Evolutionary conservation across 2,113 vertebrate genomes (phyloP).

Genomic region (Antechinus flavipes): DNA sequence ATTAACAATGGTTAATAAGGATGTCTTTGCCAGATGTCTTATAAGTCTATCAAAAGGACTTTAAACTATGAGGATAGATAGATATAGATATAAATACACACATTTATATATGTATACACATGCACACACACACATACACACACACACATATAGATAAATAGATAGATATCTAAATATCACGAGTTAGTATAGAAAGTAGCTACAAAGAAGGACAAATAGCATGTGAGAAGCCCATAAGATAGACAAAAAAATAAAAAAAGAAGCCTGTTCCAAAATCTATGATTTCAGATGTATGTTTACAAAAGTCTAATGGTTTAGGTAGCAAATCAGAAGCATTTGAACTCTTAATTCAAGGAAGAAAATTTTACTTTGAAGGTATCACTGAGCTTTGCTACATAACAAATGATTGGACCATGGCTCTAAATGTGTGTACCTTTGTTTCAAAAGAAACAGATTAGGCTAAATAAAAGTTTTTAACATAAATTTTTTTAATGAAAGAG

Average conservation of each 20-base stretch:
- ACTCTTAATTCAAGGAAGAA: background rate
- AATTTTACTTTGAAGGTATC: background rate
- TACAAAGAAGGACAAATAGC: background rate
- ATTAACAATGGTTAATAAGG: background rate
- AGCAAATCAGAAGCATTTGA: background rate
- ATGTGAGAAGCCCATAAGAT: background rate
- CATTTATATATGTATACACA: too few species aligned
- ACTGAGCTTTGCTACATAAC: background rate
- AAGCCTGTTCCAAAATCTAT: background rate
- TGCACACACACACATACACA: too few species aligned
- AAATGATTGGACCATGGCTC: background rate
- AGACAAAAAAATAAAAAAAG: background rate
- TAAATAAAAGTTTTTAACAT: background rate
- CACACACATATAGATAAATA: too few species aligned
- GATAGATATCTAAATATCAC: fast-evolving
- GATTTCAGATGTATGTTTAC: background rate
- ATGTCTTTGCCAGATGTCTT: background rate
- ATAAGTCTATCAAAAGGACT: background rate
- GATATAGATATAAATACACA: too few species aligned
- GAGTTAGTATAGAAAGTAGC: background rate
- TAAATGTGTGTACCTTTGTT: background rate
- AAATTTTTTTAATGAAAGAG: too few species aligned
- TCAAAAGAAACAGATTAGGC: background rate
- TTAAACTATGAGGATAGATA: background rate
- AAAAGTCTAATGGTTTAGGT: background rate